Base-by-base conservation (phyloP, 1,140 invertebrate species). In the Hylyphantes graminicola region DNA sequence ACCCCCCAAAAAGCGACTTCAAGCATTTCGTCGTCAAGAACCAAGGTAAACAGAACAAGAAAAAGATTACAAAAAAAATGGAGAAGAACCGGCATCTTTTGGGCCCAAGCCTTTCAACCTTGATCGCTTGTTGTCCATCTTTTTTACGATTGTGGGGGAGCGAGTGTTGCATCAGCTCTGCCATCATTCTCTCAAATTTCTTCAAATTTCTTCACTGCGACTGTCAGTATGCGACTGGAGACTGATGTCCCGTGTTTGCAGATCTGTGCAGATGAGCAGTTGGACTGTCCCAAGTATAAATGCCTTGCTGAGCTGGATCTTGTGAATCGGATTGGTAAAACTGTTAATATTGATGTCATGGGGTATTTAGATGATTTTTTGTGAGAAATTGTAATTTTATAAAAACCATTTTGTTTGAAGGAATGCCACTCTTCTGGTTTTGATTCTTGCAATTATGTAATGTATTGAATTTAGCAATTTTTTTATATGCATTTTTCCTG, bases 131-230 rank as follows among this genome's bases (percentile, higher is more conserved):
- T 89, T 98, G 72, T 95, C 95, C 5, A 97, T 98, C 87, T 98
- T 97, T 90, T 97, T 96, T 90, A 93, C 95, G 0, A 96, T 98
- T 87, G 90, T 96, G 15, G 94, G 96, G 68, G 94, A 95, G 68
- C 94, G 94, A 88, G 93, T 96, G 51, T 93, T 94, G 50, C 92
- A 15, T 96, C 96, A 85, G 95, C 95, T 85, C 94, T 94, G 89
- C 90, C 97, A 17, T 91, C n/a, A 15, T 76, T 80, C 68, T 68
- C 74, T 13, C 74, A 85, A 53, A 72, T 85, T 59, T 85, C 13
- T 72, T 77, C n/a, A 73, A n/a, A n/a, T n/a, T n/a, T n/a, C 81
- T 13, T n/a, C n/a, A n/a, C n/a, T n/a, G n/a, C n/a, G n/a, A 35
- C 80, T 35, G 76, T 80, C 8, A 59, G 54, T 19, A 57, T 80